A percentile compares a stretch with the other conserved stretches of the same genome.
phyloP scores from a whole-genome alignment of 2,797 vertebrate genomes.

The Cichlasoma orientale region DNA sequence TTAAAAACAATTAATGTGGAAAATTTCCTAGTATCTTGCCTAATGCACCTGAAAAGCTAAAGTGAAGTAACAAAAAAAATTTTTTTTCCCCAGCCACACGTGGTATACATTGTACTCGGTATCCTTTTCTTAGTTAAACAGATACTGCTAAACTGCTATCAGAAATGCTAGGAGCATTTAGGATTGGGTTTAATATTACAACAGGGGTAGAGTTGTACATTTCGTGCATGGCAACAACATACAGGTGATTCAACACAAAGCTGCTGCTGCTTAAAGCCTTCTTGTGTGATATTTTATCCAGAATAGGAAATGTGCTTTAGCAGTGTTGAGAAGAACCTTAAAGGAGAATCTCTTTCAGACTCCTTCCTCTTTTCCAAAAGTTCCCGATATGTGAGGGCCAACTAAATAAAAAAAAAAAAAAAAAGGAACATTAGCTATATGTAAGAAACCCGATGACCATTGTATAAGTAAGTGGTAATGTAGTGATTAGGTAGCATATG shows the following conservation, averaged over 20 bases:
- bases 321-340: constrained; percentile 66
- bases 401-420: constrained; percentile 49
- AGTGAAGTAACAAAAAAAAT: not conserved
- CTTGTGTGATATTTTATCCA: not conserved
- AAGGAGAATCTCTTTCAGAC: constrained; percentile 77
- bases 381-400: constrained; percentile 75
- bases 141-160: not conserved
- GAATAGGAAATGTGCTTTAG: not conserved
- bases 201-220: not conserved
- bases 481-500: not conserved
- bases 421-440: not conserved
- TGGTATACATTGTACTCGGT: not conserved
- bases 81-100: not conserved
- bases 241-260: not conserved
- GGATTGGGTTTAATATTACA: not conserved
- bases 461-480: not conserved
- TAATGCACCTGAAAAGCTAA: not conserved
- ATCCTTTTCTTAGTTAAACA: not conserved
- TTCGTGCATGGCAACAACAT: not conserved
- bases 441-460: not conserved
- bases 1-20: not conserved
- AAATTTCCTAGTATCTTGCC: not conserved
- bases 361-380: constrained; percentile 80
- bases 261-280: not conserved
- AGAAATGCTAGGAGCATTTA: not conserved